These are phyloP conservation scores for Vultur gryphus DNA, from an alignment of 2,797 vertebrate species.

Conservation along the genomic window DNA sequence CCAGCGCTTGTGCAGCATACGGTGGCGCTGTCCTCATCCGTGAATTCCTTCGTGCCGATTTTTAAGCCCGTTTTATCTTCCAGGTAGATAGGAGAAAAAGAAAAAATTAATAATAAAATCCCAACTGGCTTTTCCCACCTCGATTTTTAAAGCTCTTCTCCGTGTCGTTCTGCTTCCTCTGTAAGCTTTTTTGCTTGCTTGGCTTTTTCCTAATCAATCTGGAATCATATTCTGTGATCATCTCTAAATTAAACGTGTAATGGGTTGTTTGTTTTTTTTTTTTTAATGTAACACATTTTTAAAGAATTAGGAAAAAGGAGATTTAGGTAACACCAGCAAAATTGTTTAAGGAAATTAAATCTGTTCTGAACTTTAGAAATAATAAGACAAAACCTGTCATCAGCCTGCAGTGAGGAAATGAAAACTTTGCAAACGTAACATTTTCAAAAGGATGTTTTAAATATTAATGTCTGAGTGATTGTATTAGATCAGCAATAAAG, in stretches of 20 bases:
- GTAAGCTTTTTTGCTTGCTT: slow-evolving; percentile 69
- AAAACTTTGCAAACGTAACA: slow-evolving; percentile 71
- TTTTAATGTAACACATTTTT: slow-evolving; percentile 48
- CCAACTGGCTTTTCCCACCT: neutral
- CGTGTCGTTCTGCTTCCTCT: slow-evolving; percentile 33
- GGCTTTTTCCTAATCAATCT: slow-evolving; percentile 68
- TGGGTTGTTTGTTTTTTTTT: slow-evolving; percentile 21
- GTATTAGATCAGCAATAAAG: slow-evolving; percentile 98
- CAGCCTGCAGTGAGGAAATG: slow-evolving; percentile 76
- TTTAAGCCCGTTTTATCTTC: neutral
- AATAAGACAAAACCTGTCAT: slow-evolving; percentile 16
- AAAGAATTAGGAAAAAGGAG: slow-evolving; percentile 54
- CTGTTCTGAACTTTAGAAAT: slow-evolving; percentile 47
- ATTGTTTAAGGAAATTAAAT: slow-evolving; percentile 68
- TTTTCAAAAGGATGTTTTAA: slow-evolving; percentile 85
- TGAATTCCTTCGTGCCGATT: neutral
- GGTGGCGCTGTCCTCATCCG: neutral
- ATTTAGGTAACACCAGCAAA: slow-evolving; percentile 86
- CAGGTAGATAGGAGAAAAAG: neutral
- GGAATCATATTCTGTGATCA: slow-evolving; percentile 68
- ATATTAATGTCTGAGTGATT: slow-evolving; percentile 90
- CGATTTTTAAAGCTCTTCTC: slow-evolving; percentile 25
- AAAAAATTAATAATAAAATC: neutral
- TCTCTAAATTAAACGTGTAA: slow-evolving; percentile 65
- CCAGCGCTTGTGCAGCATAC: neutral